phyloP scores from a whole-genome alignment of 2,113 vertebrate species.

The Raja brachyura region DNA sequence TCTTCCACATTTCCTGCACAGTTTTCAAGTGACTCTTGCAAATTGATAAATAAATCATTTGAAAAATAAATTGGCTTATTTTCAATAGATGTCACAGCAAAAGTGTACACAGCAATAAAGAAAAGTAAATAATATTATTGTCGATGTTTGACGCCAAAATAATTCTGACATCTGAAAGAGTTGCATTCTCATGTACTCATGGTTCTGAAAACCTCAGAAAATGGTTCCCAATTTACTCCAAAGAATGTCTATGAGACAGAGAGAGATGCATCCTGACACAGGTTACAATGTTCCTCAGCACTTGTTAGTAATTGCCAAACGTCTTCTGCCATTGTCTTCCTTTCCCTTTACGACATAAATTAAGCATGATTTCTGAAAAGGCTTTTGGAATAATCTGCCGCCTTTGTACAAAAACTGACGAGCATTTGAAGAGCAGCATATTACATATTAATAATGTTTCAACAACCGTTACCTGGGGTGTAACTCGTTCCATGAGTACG shows the following conservation, averaged over 20 bases:
- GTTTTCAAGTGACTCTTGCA: neutral
- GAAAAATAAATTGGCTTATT: neutral
- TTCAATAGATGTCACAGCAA: neutral
- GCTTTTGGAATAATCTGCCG: neutral
- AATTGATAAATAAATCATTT: neutral
- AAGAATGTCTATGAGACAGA: neutral
- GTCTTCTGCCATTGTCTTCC: neutral
- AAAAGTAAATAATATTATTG: neutral
- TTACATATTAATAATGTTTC: neutral
- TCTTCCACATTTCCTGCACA: neutral
- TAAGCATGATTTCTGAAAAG: slow-evolving; percentile 1
- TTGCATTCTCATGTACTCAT: neutral
- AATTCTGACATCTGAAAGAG: neutral
- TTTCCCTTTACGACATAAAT: slow-evolving; percentile 15
- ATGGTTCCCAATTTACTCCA: neutral
- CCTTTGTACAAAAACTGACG: neutral
- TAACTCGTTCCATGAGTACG: neutral
- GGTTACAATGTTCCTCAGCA: neutral
- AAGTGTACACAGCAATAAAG: neutral
- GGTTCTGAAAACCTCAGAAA: neutral
- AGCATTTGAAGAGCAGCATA: neutral
- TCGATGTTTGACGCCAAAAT: neutral
- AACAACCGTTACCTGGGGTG: neutral
- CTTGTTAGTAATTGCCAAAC: neutral
- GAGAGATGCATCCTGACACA: neutral